A percentile compares a stretch with the other conserved stretches of the same genome.
Conservation (phyloP, 2,888 invertebrate species). For the Ellobium chinense region DNA sequence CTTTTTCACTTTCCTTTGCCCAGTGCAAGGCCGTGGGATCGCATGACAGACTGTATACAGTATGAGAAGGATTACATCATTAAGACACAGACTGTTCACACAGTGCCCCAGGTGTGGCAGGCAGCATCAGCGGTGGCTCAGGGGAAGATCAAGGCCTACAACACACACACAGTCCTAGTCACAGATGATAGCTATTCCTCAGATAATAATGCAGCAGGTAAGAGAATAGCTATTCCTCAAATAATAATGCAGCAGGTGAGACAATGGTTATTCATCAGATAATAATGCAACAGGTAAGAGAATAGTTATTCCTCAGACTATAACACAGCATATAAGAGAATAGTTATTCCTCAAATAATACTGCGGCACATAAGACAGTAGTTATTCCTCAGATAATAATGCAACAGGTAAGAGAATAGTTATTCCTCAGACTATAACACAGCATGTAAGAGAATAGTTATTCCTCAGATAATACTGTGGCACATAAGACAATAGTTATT, state of each 20-base stretch:
- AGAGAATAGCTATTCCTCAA: slow-evolving; percentile 6
- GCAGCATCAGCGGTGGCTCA: slow-evolving; percentile 2
- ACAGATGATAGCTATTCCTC: slow-evolving; percentile 44
- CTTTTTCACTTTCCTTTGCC: too few relatives aligned
- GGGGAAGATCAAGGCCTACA: slow-evolving; percentile 21
- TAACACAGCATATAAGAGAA: slow-evolving; percentile 22
- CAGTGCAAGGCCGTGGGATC: slow-evolving; percentile 91
- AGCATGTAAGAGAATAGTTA: too few relatives aligned
- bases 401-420: too few relatives aligned
- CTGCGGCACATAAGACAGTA: too few relatives aligned
- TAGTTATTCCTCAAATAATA: too few relatives aligned
- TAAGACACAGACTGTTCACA: slow-evolving; percentile 87
- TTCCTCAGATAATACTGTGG: too few relatives aligned
- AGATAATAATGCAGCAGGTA: slow-evolving; percentile 38
- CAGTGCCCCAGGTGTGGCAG: slow-evolving; percentile 85
- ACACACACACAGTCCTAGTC: slow-evolving; percentile 1
- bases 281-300: slow-evolving; percentile 32
- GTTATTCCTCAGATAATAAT: too few relatives aligned
- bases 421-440: too few relatives aligned
- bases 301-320: slow-evolving; percentile 20
- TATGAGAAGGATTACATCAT: slow-evolving; percentile 91
- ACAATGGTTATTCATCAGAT: slow-evolving; percentile 13
- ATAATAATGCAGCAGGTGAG: slow-evolving; percentile 35
- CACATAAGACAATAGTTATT: too few relatives aligned
- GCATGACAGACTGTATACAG: slow-evolving; percentile 90